phyloP scores from a whole-genome alignment of 92 coral and sea anemone genomes.

The Paragorgia papillata region DNA sequence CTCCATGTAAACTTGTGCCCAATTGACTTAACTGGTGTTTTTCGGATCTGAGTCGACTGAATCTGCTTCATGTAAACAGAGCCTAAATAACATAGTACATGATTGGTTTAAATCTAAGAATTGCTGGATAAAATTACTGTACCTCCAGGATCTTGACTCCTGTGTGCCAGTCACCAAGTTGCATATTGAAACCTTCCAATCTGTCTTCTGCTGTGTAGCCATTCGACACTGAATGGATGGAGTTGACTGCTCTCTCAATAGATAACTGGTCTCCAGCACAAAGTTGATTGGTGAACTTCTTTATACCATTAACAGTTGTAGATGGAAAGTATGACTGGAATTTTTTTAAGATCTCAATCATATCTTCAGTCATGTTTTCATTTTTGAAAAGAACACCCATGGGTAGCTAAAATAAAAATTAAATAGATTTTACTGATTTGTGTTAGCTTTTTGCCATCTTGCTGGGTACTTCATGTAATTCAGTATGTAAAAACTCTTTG shows the following conservation, averaged over 20 bases:
- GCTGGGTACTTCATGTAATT: too few relatives aligned
- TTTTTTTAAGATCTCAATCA: conserved; percentile 49
- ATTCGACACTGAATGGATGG: conserved; percentile 55
- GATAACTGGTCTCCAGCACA: conserved; percentile 63
- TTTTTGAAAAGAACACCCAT: conserved; percentile 60
- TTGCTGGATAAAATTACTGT: background rate
- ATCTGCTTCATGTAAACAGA: too few relatives aligned
- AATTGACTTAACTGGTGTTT: too few relatives aligned
- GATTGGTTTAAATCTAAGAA: background rate
- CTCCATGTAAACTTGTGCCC: too few relatives aligned
- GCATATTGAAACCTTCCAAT: conserved; percentile 17
- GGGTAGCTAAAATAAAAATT: conserved; percentile 39
- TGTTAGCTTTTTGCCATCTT: too few relatives aligned
- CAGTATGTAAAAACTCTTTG: too few relatives aligned
- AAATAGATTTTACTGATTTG: too few relatives aligned
- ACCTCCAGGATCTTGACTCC: conserved; percentile 48
- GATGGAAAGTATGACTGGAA: conserved; percentile 50
- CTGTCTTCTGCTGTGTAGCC: conserved; percentile 53
- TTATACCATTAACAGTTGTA: conserved; percentile 17
- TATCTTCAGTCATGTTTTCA: conserved; percentile 53
- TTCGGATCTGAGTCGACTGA: too few relatives aligned
- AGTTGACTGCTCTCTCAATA: conserved; percentile 64
- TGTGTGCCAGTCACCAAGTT: conserved; percentile 55
- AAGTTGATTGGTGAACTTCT: conserved; percentile 27
- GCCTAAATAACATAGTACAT: too few relatives aligned